Conservation (phyloP, 2,113 vertebrate species). For the Puma concolor region DNA sequence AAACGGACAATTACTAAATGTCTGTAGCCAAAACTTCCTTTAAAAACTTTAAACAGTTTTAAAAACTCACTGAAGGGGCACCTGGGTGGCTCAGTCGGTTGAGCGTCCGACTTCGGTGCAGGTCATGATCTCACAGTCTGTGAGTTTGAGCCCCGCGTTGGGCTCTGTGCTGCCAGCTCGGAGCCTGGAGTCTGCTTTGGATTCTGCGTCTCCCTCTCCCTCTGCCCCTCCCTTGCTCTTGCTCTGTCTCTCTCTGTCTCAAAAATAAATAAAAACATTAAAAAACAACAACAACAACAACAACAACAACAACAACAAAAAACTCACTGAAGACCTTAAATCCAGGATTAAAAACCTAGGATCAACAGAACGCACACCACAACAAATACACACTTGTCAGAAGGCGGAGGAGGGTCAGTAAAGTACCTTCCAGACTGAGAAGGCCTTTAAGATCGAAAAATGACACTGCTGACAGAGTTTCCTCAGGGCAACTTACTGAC, state of each 20-base stretch:
- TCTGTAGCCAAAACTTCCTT: background rate
- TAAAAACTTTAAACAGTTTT: background rate
- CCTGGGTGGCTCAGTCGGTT: no score
- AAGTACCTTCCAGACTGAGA: background rate
- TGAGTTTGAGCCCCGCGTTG: no score
- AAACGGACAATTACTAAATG: background rate
- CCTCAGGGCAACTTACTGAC: background rate
- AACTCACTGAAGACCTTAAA: background rate
- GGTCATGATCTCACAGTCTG: no score
- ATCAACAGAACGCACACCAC: background rate
- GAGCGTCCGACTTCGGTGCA: no score
- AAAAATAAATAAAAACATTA: no score
- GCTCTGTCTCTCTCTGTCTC: no score
- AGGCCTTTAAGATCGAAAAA: background rate
- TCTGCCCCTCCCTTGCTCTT: no score
- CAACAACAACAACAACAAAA: background rate
- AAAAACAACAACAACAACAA: background rate
- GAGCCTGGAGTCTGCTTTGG: no score
- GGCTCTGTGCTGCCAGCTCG: no score
- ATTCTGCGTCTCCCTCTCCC: no score
- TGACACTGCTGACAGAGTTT: background rate
- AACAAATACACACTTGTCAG: background rate
- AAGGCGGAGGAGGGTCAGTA: background rate
- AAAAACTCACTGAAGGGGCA: background rate
- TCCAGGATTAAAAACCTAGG: background rate